These are phyloP conservation scores for Pristionchus fissidentatus DNA, from an alignment of 2,888 invertebrate genomes.

Conservation along the genomic window DNA sequence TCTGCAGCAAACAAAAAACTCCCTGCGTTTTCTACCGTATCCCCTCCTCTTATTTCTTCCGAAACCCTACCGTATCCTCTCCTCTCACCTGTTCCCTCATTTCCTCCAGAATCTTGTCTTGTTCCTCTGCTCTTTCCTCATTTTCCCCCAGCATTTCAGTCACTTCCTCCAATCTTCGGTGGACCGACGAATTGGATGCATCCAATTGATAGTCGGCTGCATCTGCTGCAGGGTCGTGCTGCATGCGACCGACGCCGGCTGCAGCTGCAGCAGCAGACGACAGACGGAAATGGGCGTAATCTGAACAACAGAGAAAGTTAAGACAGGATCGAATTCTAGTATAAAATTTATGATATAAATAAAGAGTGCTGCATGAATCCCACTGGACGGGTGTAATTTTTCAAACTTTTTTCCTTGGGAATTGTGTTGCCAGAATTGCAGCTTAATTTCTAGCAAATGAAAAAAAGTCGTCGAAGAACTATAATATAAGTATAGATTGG, in stretches of 20 bases:
- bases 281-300: conserved; percentile 40
- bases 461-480: no score
- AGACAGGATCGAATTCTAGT: no score
- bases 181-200: background rate
- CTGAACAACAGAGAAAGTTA: no score
- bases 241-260: background rate
- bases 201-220: background rate
- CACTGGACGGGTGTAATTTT: no score
- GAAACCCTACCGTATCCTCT: background rate
- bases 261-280: no score
- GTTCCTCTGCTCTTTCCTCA: background rate
- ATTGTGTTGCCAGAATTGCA: no score
- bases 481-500: no score
- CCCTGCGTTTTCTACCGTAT: background rate
- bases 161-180: background rate
- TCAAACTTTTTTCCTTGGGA: no score
- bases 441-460: no score
- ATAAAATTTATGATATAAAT: no score
- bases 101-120: conserved; percentile 23
- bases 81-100: conserved; percentile 33
- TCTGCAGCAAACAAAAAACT: background rate
- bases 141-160: background rate
- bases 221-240: background rate
- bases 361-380: no score
- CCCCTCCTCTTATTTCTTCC: background rate